These are phyloP conservation scores for Drosophila pseudoananassae DNA, from an alignment of 1,140 invertebrate genomes.

Conservation along the genomic window DNA sequence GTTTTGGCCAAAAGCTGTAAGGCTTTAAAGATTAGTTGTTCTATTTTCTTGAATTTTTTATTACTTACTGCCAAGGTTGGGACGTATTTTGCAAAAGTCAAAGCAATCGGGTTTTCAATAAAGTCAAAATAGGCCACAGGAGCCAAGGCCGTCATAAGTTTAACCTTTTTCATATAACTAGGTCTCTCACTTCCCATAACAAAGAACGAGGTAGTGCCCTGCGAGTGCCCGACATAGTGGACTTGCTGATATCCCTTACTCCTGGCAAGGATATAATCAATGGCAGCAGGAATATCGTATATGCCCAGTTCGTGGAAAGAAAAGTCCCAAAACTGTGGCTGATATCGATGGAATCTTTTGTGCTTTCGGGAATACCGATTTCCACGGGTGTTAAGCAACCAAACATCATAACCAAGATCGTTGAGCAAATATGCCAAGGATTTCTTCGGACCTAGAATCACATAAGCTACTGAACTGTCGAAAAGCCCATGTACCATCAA, in stretches of 20 bases:
- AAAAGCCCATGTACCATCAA: conserved; percentile 88
- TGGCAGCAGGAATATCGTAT: conserved; percentile 88
- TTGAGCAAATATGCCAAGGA: conserved; percentile 86
- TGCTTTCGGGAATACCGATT: conserved; percentile 88
- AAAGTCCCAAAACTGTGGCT: conserved; percentile 83
- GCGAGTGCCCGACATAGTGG: conserved; percentile 85
- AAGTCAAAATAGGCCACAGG: conserved; percentile 84
- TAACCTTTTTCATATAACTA: conserved; percentile 89
- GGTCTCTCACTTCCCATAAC: conserved; percentile 87
- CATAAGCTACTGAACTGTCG: conserved; percentile 85
- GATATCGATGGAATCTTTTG: conserved; percentile 81
- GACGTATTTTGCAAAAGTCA: conserved; percentile 9
- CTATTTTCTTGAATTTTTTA: neutral
- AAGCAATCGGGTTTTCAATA: conserved; percentile 7
- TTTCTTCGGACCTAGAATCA: conserved; percentile 85
- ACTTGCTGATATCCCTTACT: conserved; percentile 83
- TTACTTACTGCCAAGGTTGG: conserved; percentile 5
- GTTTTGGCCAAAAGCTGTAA: conserved; percentile 17
- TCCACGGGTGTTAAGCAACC: conserved; percentile 90
- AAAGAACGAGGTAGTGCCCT: conserved; percentile 86
- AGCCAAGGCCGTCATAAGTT: conserved; percentile 86
- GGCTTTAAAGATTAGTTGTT: neutral
- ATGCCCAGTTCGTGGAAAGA: conserved; percentile 90
- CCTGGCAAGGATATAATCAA: conserved; percentile 87
- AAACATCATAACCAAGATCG: conserved; percentile 89